phyloP scores from a whole-genome alignment of 1,140 invertebrate genomes.

The Heliconius melpomene region DNA sequence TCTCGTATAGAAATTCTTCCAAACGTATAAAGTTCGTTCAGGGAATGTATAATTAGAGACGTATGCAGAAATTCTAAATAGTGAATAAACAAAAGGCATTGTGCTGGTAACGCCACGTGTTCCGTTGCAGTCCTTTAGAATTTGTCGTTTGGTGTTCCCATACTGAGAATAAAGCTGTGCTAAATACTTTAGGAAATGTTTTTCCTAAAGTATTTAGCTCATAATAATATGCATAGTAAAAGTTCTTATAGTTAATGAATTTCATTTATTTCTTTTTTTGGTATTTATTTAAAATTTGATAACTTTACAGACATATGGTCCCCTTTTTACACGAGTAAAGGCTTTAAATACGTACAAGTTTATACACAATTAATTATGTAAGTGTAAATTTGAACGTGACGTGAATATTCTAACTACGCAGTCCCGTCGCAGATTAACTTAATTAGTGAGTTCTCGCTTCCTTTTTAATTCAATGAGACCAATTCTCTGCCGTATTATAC shows the following conservation, averaged over 20 bases:
- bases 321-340: too few relatives aligned
- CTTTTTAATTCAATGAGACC: constrained; percentile 58
- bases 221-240: neutral
- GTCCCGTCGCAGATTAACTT: constrained; percentile 54
- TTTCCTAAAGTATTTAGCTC: neutral
- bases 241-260: neutral
- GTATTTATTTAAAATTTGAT: too few relatives aligned
- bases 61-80: constrained; percentile 6
- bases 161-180: constrained; percentile 40
- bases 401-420: constrained; percentile 38
- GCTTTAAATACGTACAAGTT: constrained; percentile 4
- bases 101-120: constrained; percentile 39
- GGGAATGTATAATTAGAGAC: constrained; percentile 10
- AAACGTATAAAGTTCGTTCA: neutral
- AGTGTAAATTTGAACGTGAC: constrained; percentile 42
- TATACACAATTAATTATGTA: constrained; percentile 38
- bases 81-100: constrained; percentile 41
- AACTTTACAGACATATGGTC: too few relatives aligned
- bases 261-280: neutral
- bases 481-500: constrained; percentile 26
- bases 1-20: neutral
- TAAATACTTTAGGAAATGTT: constrained; percentile 23
- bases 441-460: constrained; percentile 54
- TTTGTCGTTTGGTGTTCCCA: constrained; percentile 40
- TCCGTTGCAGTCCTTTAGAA: constrained; percentile 42